A percentile compares a stretch with the other conserved stretches of the same genome.
These are phyloP conservation scores for Pardosa pseudoannulata DNA, from an alignment of 2,888 invertebrate species.

Conservation along the genomic window DNA sequence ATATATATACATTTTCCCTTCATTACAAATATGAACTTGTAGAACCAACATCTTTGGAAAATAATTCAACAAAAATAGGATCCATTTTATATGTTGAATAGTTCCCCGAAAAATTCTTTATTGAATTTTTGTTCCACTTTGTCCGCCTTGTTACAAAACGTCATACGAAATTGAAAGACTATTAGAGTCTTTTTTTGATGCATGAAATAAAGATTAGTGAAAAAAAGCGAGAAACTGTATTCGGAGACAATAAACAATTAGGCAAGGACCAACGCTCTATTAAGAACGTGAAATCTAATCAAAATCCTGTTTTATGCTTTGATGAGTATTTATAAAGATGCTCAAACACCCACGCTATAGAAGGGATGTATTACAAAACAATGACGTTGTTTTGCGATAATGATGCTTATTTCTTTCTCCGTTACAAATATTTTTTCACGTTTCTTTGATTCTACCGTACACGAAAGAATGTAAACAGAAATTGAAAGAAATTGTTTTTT, in stretches of 20 bases:
- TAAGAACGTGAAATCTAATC: slow-evolving; percentile 36
- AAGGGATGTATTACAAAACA: neutral
- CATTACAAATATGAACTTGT: too few species aligned
- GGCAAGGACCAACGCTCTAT: slow-evolving; percentile 25
- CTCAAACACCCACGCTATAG: slow-evolving; percentile 32
- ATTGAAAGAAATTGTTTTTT: too few species aligned
- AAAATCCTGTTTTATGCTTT: slow-evolving; percentile 54
- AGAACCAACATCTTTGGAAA: too few species aligned
- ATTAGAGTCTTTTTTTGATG: too few species aligned
- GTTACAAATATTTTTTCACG: neutral
- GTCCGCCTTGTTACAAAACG: too few species aligned
- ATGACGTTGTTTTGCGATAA: neutral
- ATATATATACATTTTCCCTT: too few species aligned
- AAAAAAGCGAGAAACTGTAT: neutral
- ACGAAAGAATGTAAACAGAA: too few species aligned
- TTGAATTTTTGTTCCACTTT: too few species aligned
- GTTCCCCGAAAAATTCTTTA: too few species aligned
- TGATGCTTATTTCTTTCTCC: neutral
- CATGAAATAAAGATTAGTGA: slow-evolving; percentile 43
- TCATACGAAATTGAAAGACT: too few species aligned
- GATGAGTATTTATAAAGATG: slow-evolving; percentile 33
- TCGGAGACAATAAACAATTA: slow-evolving; percentile 26
- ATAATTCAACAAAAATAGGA: too few species aligned
- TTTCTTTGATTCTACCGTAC: neutral
- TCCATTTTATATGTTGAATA: too few species aligned